phyloP scores from a whole-genome alignment of 2,888 invertebrate genomes.

The Syrphus vitripennis region DNA sequence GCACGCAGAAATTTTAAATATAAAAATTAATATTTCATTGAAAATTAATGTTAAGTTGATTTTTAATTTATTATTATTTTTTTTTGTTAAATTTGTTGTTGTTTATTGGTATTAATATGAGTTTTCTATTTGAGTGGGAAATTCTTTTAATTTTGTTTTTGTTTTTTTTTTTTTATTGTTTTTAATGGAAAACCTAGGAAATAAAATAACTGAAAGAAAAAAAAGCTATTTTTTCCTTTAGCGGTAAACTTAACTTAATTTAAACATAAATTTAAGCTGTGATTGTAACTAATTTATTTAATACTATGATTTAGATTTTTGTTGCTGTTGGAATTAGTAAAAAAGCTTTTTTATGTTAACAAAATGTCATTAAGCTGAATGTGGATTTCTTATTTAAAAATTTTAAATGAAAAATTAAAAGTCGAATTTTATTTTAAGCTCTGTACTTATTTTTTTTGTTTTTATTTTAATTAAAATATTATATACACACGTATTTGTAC shows the following conservation, averaged over 20 bases:
- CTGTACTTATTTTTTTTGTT: slow-evolving; percentile 66
- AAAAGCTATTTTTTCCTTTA: slow-evolving; percentile 51
- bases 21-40: slow-evolving; percentile 78
- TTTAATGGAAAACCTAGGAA: slow-evolving; percentile 44
- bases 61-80: slow-evolving; percentile 27
- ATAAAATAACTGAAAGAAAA: slow-evolving; percentile 47
- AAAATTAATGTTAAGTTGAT: slow-evolving; percentile 78
- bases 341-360: slow-evolving; percentile 48
- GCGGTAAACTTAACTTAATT: slow-evolving; percentile 43
- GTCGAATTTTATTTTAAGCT: slow-evolving; percentile 61
- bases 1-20: slow-evolving; percentile 80
- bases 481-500: neutral
- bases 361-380: slow-evolving; percentile 47
- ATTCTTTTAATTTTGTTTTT: slow-evolving; percentile 31
- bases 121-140: slow-evolving; percentile 49
- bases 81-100: slow-evolving; percentile 58
- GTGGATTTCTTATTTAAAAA: slow-evolving; percentile 36
- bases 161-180: slow-evolving; percentile 49
- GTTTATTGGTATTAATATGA: slow-evolving; percentile 47
- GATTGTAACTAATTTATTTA: slow-evolving; percentile 37
- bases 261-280: slow-evolving; percentile 73
- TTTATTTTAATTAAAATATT: slow-evolving; percentile 52
- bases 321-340: slow-evolving; percentile 59
- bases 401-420: slow-evolving; percentile 29
- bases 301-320: slow-evolving; percentile 44